Evolutionary conservation across 2,797 vertebrate genomes (phyloP).

Genomic region (Phaenicophaeus curvirostris): DNA sequence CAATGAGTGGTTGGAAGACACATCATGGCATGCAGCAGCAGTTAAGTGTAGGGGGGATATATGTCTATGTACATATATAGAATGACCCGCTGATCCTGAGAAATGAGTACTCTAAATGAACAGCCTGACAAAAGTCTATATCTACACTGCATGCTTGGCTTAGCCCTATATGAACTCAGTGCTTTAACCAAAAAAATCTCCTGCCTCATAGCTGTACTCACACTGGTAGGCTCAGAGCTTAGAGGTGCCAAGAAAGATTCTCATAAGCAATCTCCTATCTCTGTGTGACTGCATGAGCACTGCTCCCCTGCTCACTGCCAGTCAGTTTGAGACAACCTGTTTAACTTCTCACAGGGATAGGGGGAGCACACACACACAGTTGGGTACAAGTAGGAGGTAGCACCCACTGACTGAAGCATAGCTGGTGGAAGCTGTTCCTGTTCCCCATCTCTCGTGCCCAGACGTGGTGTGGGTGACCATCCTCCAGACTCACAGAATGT

Average conservation of each 20-base stretch:
- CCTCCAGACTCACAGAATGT: not conserved
- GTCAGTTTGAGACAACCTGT: not conserved
- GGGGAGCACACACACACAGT: not conserved
- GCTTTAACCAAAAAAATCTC: not conserved
- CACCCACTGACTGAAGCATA: too few relatives aligned
- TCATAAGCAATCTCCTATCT: not conserved
- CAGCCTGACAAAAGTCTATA: not conserved
- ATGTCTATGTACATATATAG: not conserved
- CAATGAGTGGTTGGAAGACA: not conserved
- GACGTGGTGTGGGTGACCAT: accelerated
- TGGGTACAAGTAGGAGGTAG: not conserved
- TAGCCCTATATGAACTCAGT: not conserved
- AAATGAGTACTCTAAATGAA: not conserved
- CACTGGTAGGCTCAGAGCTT: accelerated
- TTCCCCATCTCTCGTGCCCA: not conserved
- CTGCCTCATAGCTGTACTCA: not conserved
- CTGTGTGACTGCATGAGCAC: not conserved
- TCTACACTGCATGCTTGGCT: not conserved
- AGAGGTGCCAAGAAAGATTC: not conserved
- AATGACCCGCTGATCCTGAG: not conserved
- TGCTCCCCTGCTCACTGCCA: not conserved
- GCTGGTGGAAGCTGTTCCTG: not conserved
- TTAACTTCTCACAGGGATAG: accelerated
- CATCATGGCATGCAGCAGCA: not conserved
- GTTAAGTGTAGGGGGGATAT: not conserved